A percentile compares a stretch with the other conserved stretches of the same genome.
Evolutionary conservation across 2,888 invertebrate genomes (phyloP).

Genomic region (Homarus gammarus): DNA sequence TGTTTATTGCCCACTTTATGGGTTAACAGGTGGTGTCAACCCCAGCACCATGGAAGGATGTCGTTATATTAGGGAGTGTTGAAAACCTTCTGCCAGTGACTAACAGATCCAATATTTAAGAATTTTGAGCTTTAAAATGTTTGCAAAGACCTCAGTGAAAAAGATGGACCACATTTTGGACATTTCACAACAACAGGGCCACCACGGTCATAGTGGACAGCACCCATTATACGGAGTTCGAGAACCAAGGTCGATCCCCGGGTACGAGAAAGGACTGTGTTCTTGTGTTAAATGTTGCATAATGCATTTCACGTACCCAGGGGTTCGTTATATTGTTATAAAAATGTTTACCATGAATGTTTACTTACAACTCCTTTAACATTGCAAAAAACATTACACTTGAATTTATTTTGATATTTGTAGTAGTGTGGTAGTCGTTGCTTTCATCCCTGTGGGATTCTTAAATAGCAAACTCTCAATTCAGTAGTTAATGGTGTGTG

Average conservation of each 20-base stretch:
- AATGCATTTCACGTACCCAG: background rate
- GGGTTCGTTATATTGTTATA: too few species aligned
- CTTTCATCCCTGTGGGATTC: conserved; percentile 8
- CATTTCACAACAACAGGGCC: background rate
- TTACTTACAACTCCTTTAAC: background rate
- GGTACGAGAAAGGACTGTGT: background rate
- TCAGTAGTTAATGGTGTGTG: background rate
- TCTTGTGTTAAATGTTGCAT: background rate
- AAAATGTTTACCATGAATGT: background rate
- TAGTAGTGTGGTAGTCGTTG: background rate
- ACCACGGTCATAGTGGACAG: background rate
- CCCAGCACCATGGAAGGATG: too few species aligned
- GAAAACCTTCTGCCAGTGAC: too few species aligned
- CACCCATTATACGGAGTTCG: background rate
- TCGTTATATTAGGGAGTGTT: too few species aligned
- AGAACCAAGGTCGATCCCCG: background rate
- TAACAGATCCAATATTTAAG: too few species aligned
- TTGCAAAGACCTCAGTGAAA: background rate
- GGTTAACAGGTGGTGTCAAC: background rate
- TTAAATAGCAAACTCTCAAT: background rate
- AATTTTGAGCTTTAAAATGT: background rate
- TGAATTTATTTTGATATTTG: background rate
- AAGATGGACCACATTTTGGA: background rate
- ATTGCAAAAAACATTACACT: background rate
- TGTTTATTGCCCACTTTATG: background rate